phyloP scores from a whole-genome alignment of 1,140 invertebrate genomes.

The Pollicipes pollicipes region DNA sequence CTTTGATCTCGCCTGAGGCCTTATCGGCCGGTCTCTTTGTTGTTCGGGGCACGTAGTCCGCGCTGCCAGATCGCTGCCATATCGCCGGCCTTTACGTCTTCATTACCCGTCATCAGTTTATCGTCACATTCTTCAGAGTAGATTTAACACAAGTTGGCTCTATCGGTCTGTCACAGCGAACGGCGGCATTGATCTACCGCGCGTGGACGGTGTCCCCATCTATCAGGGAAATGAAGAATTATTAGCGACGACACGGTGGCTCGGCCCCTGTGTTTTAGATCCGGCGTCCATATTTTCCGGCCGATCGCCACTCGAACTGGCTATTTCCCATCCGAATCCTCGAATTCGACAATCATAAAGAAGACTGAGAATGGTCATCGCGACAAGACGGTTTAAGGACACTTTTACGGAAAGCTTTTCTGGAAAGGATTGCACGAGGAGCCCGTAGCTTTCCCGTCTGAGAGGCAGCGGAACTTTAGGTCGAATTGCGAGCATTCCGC shows the following conservation, averaged over 20 bases:
- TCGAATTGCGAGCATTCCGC: too few relatives aligned
- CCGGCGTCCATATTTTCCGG: neutral
- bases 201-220: neutral
- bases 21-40: neutral
- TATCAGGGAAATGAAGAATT: neutral
- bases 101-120: slow-evolving; percentile 1
- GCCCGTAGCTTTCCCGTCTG: neutral
- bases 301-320: neutral
- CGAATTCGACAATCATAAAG: slow-evolving; percentile 2
- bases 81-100: neutral
- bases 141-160: slow-evolving; percentile 1
- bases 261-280: neutral
- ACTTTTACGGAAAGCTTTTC: neutral
- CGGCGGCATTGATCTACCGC: neutral
- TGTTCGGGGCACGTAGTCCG: neutral
- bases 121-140: slow-evolving; percentile 1
- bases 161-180: neutral
- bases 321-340: neutral
- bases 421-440: neutral
- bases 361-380: slow-evolving; percentile 1
- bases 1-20: neutral
- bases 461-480: neutral
- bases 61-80: neutral
- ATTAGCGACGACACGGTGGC: neutral
- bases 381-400: neutral